These are phyloP conservation scores for Hafferia zeledoni DNA, from an alignment of 2,797 vertebrate species.

Conservation along the genomic window DNA sequence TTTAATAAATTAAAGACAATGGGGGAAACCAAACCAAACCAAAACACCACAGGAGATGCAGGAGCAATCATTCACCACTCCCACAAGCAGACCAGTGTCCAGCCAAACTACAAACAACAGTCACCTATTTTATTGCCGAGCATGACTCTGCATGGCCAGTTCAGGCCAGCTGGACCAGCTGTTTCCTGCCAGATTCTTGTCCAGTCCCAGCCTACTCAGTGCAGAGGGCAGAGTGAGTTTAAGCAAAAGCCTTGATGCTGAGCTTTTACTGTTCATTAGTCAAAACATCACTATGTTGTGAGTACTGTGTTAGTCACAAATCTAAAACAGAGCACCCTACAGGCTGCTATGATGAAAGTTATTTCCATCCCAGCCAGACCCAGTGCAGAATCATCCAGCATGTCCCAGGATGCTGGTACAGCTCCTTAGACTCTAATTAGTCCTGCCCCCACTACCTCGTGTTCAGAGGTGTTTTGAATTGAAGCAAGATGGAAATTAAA, in stretches of 20 bases:
- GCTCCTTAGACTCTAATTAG: not conserved
- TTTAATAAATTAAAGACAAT: not conserved
- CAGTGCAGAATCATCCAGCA: not conserved
- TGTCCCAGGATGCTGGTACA: not conserved
- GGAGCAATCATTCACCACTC: not conserved
- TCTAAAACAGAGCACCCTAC: not conserved
- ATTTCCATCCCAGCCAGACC: not conserved
- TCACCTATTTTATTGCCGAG: not conserved
- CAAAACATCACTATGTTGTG: not conserved
- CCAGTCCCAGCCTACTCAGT: not conserved
- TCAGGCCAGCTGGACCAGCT: not conserved
- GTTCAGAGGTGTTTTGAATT: not conserved
- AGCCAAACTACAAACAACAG: not conserved
- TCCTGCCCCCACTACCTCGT: not conserved
- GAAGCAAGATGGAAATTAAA: not conserved
- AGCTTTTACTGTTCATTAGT: not conserved
- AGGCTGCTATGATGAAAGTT: not conserved
- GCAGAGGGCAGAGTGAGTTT: not conserved
- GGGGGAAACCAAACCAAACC: fast-evolving
- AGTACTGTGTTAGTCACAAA: not conserved
- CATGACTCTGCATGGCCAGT: not conserved
- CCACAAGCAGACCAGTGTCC: not conserved
- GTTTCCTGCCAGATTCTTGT: not conserved
- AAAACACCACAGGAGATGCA: not conserved
- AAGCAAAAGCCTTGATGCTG: not conserved